A percentile compares a stretch with the other conserved stretches of the same genome.
Evolutionary conservation across 2,113 vertebrate species (phyloP).

Genomic region (Rostratula benghalensis): DNA sequence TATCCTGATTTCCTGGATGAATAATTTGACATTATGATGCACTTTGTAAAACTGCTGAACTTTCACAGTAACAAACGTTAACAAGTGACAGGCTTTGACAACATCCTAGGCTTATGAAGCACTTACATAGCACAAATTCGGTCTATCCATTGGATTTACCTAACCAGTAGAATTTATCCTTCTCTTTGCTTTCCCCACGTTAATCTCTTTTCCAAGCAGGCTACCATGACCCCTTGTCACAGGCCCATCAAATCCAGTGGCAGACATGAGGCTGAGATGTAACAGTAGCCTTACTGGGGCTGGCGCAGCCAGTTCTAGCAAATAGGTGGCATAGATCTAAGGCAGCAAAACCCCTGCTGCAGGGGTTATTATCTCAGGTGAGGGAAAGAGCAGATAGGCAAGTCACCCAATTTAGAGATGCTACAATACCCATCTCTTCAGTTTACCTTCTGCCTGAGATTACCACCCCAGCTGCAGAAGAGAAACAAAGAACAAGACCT

Average conservation of each 20-base stretch:
- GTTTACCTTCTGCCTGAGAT: not conserved
- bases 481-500: not conserved
- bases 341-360: not conserved
- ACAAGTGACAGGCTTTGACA: not conserved
- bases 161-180: not conserved
- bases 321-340: not conserved
- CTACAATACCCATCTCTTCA: not conserved
- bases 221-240: not conserved
- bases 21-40: fast-evolving
- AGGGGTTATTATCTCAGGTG: not conserved
- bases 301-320: not conserved
- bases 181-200: not conserved
- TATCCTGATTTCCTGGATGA: not conserved
- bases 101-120: not conserved
- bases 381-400: not conserved
- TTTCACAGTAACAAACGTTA: not conserved
- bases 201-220: not conserved
- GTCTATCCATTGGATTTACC: not conserved
- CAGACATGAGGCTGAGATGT: not conserved
- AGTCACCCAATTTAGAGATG: not conserved
- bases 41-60: not conserved
- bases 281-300: not conserved
- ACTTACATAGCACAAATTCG: not conserved
- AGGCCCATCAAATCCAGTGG: not conserved
- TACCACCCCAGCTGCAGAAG: not conserved